Base-by-base conservation (phyloP, 2,797 vertebrate species). In the Triplophysa yarkandensis region DNA sequence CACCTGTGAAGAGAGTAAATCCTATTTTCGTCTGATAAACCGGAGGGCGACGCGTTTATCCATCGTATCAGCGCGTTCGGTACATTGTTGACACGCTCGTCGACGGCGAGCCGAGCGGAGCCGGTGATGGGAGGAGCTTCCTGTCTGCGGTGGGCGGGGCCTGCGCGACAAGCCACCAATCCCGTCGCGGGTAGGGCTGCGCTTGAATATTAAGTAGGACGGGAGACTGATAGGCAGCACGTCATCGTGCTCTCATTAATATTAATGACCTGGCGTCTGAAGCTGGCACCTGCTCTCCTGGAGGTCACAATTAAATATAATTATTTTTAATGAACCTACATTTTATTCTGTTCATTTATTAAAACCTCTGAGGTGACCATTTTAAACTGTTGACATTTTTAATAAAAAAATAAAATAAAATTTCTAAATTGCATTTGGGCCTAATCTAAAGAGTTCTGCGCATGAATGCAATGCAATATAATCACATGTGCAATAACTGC, bases 211-310 rank as follows among this genome's bases (percentile, higher is more conserved):
- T 61, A 23, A 41, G 13, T 65, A 11, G n/a, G 9, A n/a, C 57
- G 28, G 39, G 21, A 46, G 39, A 46, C 28, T 8, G 52, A 32
- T 44, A 34, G 50, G 16, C 14, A 25, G 19, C 27, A 67, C 72
- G 52, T 67, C 72, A 39, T 19, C 16, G 52, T 19, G 27, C 13
- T 19, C n/a, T 48, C 2, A 67, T 67, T 50, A 17, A 74, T 74
- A 74, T 67, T 74, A 39, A 74, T 58, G 19, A 74, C 39, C 36
- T 44, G n/a, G n/a, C n/a, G n/a, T n/a, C n/a, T n/a, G n/a, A n/a
- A n/a, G n/a, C n/a, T n/a, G n/a, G 88, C 92, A 92, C 92, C 92
- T 92, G 91, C 92, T 91, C 81, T 83, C 83, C 74, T 74, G 81
- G 82, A n/a, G n/a, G n/a, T n/a, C n/a, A n/a, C n/a, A n/a, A n/a